Evolutionary conservation across 2,888 invertebrate genomes (phyloP).

Genomic region (Taenaris catops): DNA sequence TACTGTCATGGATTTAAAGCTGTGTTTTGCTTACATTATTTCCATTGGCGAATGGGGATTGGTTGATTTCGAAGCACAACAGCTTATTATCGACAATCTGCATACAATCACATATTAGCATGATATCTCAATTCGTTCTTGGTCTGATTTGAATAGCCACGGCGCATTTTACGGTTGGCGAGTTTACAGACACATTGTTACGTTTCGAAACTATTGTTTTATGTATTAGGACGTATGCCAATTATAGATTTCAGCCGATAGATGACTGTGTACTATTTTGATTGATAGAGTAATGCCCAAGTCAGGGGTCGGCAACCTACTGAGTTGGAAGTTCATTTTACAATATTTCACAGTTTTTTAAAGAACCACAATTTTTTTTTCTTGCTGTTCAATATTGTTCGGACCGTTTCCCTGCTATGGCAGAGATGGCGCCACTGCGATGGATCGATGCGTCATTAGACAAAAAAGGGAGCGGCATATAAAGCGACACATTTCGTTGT

Average conservation of each 20-base stretch:
- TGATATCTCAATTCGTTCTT: slow-evolving; percentile 77
- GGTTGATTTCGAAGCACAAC: slow-evolving; percentile 51
- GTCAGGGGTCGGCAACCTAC: too few relatives aligned
- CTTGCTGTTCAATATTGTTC: too few relatives aligned
- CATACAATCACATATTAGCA: slow-evolving; percentile 76
- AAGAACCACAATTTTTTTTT: too few relatives aligned
- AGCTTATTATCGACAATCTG: slow-evolving; percentile 69
- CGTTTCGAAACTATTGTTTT: slow-evolving; percentile 17
- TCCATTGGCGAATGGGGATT: slow-evolving; percentile 12
- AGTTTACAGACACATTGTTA: slow-evolving; percentile 24
- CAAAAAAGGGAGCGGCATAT: too few relatives aligned
- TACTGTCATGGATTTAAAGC: slow-evolving; percentile 10
- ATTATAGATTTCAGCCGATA: slow-evolving; percentile 3
- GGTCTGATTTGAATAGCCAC: slow-evolving; percentile 49
- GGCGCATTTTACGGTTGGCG: slow-evolving; percentile 43
- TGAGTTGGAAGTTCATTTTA: too few relatives aligned
- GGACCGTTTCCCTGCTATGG: too few relatives aligned
- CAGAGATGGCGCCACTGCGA: too few relatives aligned
- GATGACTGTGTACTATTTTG: too few relatives aligned
- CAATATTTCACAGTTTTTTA: too few relatives aligned
- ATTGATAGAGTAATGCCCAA: too few relatives aligned
- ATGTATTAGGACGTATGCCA: slow-evolving; percentile 10
- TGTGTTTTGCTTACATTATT: slow-evolving; percentile 8
- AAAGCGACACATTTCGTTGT: too few relatives aligned
- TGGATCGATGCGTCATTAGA: too few relatives aligned